Conservation (phyloP, 2,888 invertebrate species). For the Tholera decimalis region DNA sequence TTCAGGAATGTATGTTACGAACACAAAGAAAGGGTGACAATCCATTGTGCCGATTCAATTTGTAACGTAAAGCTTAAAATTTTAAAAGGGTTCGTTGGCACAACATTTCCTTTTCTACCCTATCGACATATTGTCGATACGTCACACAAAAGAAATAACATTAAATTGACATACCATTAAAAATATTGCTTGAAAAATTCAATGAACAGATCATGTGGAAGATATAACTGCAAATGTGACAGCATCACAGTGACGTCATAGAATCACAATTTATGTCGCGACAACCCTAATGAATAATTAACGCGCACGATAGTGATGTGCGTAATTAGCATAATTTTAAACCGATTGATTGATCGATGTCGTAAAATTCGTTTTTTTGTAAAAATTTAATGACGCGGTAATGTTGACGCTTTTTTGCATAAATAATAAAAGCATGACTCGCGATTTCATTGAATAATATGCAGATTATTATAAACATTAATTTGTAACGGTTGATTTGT, state of each 20-base stretch:
- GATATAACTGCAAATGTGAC: conserved; percentile 83
- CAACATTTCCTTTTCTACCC: conserved; percentile 82
- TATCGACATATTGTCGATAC: conserved; percentile 90
- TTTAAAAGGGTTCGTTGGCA: conserved; percentile 85
- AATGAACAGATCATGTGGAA: conserved; percentile 83
- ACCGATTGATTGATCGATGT: conserved; percentile 85
- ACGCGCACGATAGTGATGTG: conserved; percentile 66
- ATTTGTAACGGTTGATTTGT: conserved; percentile 91
- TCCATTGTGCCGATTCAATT: conserved; percentile 87
- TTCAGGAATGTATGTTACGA: conserved; percentile 71
- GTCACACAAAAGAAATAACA: conserved; percentile 85
- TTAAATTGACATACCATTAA: conserved; percentile 91
- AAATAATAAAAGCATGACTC: conserved; percentile 81
- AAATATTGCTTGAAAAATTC: conserved; percentile 88
- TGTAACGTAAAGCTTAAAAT: conserved; percentile 89
- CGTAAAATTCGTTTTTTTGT: conserved; percentile 80
- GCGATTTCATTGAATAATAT: conserved; percentile 86
- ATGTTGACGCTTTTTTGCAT: conserved; percentile 76
- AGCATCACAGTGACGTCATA: conserved; percentile 78
- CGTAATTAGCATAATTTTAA: conserved; percentile 81
- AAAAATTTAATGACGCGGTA: conserved; percentile 81
- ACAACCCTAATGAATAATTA: conserved; percentile 86
- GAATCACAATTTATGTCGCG: conserved; percentile 79
- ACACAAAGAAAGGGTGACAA: conserved; percentile 75
- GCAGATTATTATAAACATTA: conserved; percentile 89